These are phyloP conservation scores for Eledona agricola DNA, from an alignment of 2,888 invertebrate species.

Conservation along the genomic window DNA sequence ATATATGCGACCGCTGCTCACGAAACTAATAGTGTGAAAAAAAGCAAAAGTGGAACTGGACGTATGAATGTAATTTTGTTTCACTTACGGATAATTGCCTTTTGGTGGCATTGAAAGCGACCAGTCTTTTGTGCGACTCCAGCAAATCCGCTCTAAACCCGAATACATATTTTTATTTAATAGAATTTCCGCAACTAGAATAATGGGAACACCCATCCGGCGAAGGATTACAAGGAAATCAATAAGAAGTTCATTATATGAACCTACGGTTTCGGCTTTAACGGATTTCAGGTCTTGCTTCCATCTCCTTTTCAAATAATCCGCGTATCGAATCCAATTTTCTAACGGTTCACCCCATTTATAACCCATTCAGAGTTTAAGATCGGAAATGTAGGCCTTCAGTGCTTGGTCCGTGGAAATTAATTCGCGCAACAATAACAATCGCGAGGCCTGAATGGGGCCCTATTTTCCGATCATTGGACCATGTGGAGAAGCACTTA, in stretches of 20 bases:
- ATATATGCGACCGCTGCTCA: too few species aligned
- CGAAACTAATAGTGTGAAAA: too few species aligned
- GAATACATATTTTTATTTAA: conserved; percentile 34
- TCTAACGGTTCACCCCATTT: conserved; percentile 57
- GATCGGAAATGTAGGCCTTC: conserved; percentile 46
- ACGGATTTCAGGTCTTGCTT: conserved; percentile 51
- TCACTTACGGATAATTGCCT: too few species aligned
- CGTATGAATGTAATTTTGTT: too few species aligned
- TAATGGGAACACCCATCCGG: conserved; percentile 49
- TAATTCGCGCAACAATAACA: conserved; percentile 1
- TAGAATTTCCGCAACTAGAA: conserved; percentile 33
- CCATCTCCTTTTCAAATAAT: conserved; percentile 51
- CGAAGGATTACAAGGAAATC: conserved; percentile 53
- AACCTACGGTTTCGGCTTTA: conserved; percentile 50
- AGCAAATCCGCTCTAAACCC: conserved; percentile 6
- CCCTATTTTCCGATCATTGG: background rate
- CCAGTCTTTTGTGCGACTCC: too few species aligned
- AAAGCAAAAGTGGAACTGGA: too few species aligned
- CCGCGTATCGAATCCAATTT: conserved; percentile 57
- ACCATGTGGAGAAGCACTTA: background rate
- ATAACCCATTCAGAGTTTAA: conserved; percentile 53
- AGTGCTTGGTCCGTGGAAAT: background rate
- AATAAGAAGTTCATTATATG: conserved; percentile 57
- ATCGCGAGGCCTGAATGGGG: background rate
- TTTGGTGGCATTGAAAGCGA: too few species aligned